Evolutionary conservation across 2,888 invertebrate genomes (phyloP).

Genomic region (Drosophila anomalata): DNA sequence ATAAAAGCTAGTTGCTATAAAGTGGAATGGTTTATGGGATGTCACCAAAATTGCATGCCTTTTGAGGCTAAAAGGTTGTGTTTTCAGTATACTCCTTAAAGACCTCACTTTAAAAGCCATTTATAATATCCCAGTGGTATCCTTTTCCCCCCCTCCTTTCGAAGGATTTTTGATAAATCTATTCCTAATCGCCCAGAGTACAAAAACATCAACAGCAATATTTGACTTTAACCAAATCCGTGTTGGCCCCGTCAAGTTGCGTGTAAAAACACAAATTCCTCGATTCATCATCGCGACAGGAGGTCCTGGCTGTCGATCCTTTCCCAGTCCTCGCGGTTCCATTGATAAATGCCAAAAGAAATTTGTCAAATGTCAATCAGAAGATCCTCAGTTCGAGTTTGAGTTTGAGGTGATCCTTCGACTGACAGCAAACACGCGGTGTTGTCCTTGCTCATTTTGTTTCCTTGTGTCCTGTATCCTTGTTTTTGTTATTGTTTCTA

Average conservation of each 20-base stretch:
- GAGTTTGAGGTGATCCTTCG: slow-evolving; percentile 39
- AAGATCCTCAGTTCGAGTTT: slow-evolving; percentile 32
- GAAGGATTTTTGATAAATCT: slow-evolving; percentile 37
- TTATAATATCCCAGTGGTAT: neutral
- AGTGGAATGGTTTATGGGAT: neutral
- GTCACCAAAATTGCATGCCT: neutral
- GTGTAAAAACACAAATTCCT: slow-evolving; percentile 70
- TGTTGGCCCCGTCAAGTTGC: slow-evolving; percentile 51
- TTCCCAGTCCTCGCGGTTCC: slow-evolving; percentile 47
- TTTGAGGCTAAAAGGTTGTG: too few species aligned
- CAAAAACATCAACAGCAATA: slow-evolving; percentile 23
- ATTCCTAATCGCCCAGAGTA: slow-evolving; percentile 32
- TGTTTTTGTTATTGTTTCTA: slow-evolving; percentile 46
- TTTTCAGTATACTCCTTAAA: too few species aligned
- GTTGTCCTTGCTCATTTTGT: slow-evolving; percentile 36
- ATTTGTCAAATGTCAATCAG: slow-evolving; percentile 76
- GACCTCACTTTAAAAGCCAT: too few species aligned
- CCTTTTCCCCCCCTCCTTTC: slow-evolving; percentile 1
- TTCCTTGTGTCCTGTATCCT: neutral
- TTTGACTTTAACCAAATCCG: slow-evolving; percentile 30
- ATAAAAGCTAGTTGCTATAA: neutral
- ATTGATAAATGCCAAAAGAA: slow-evolving; percentile 72
- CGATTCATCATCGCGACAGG: slow-evolving; percentile 60
- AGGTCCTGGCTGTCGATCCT: slow-evolving; percentile 33
- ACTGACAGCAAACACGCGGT: slow-evolving; percentile 68